Percentiles rank a stretch among this genome's conserved stretches.
Evolutionary conservation across 2,113 vertebrate species (phyloP).

Genomic region (Sturnus vulgaris): DNA sequence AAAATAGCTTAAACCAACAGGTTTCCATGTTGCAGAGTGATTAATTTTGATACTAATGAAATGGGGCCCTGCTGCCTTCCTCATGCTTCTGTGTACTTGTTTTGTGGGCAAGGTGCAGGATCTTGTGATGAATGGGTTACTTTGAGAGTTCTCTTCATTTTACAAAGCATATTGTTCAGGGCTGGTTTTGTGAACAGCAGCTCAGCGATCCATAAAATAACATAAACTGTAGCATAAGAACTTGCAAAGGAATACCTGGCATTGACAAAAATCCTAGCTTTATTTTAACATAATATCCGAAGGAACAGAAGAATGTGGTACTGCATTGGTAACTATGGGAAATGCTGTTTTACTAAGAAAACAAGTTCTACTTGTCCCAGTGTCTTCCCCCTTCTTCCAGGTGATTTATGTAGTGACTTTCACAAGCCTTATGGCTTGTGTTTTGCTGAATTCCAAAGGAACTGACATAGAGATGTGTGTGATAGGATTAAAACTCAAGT

Average conservation of each 20-base stretch:
- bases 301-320: neutral
- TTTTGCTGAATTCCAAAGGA: constrained; percentile 32
- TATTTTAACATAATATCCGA: neutral
- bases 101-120: neutral
- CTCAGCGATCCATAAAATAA: neutral
- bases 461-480: neutral
- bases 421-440: neutral
- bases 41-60: constrained; percentile 23
- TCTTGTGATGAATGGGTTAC: neutral
- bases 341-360: constrained; percentile 7
- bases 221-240: neutral
- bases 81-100: neutral
- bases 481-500: constrained; percentile 28
- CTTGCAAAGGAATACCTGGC: neutral
- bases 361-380: constrained; percentile 18
- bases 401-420: constrained; percentile 32
- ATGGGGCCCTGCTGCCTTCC: neutral
- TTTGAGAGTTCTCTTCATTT: neutral
- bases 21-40: neutral
- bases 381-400: neutral
- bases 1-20: constrained; percentile 18
- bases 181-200: neutral
- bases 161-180: neutral
- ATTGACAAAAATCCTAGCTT: neutral
- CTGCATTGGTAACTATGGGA: neutral